A percentile compares a stretch with the other conserved stretches of the same genome.
Conservation (phyloP, 1,140 invertebrate species). For the Lucilia cuprina region DNA sequence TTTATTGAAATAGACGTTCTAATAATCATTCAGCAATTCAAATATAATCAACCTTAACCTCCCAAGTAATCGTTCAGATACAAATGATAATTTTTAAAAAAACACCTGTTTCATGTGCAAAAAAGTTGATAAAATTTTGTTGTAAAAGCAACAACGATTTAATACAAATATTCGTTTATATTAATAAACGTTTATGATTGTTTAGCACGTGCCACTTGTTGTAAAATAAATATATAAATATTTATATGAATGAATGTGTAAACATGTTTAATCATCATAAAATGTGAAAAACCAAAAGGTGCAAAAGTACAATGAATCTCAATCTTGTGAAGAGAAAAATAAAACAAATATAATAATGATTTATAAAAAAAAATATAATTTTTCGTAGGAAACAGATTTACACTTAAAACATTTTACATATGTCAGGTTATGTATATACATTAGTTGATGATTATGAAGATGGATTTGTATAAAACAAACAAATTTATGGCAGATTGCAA, state of each 20-base stretch:
- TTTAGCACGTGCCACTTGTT: background rate
- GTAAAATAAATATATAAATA: background rate
- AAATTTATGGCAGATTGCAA: background rate
- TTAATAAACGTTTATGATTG: background rate
- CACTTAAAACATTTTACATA: too few species aligned
- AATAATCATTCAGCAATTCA: too few species aligned
- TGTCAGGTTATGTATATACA: too few species aligned
- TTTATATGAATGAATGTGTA: background rate
- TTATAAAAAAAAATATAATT: background rate
- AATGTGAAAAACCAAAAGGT: background rate
- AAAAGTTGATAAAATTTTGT: too few species aligned
- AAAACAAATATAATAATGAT: background rate
- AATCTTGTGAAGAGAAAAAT: background rate
- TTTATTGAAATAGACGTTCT: too few species aligned
- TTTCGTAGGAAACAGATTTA: background rate
- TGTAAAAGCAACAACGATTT: too few species aligned
- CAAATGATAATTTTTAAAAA: too few species aligned
- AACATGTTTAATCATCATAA: background rate
- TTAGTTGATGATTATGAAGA: too few species aligned
- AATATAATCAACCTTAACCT: too few species aligned
- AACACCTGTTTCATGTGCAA: too few species aligned
- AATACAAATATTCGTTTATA: too few species aligned
- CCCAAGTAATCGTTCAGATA: too few species aligned
- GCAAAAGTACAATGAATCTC: background rate
- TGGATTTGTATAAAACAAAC: background rate